A percentile compares a stretch with the other conserved stretches of the same genome.
phyloP scores from a whole-genome alignment of 2,113 vertebrate species.

The Ptyas mucosa region DNA sequence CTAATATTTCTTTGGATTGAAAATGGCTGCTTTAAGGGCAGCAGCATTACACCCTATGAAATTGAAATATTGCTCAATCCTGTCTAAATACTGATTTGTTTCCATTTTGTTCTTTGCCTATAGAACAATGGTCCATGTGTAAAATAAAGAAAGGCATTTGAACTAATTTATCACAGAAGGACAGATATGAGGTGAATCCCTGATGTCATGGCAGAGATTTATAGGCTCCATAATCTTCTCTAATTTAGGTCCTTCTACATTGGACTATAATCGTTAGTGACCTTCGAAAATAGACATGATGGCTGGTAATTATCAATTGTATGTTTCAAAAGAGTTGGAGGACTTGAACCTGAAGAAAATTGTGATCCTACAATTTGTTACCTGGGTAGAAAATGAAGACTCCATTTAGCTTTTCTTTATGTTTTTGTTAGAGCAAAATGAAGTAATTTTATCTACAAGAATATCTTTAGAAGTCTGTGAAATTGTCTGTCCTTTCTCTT shows the following conservation, averaged over 20 bases:
- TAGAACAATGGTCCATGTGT: not conserved
- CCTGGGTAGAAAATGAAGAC: not conserved
- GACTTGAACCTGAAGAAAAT: not conserved
- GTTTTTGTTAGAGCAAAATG: not conserved
- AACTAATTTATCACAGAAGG: not conserved
- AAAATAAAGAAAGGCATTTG: not conserved
- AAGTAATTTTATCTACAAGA: constrained; percentile 19
- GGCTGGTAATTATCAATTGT: not conserved
- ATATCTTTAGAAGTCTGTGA: constrained; percentile 49
- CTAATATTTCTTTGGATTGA: not conserved
- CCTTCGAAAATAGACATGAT: not conserved
- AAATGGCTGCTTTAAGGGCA: not conserved
- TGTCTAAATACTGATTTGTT: not conserved
- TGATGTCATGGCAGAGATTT: not conserved
- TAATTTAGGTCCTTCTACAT: not conserved
- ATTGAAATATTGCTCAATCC: not conserved
- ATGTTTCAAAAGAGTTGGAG: not conserved
- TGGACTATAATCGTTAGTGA: not conserved
- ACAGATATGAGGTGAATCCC: no score
- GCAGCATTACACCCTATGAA: not conserved
- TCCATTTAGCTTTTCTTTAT: not conserved
- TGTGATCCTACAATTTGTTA: not conserved
- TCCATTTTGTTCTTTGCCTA: not conserved
- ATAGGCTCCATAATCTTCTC: not conserved
- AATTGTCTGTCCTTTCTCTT: constrained; percentile 7